Percentiles rank a stretch among this genome's conserved stretches.
phyloP scores from a whole-genome alignment of 2,113 vertebrate species.

The Cavia aperea region DNA sequence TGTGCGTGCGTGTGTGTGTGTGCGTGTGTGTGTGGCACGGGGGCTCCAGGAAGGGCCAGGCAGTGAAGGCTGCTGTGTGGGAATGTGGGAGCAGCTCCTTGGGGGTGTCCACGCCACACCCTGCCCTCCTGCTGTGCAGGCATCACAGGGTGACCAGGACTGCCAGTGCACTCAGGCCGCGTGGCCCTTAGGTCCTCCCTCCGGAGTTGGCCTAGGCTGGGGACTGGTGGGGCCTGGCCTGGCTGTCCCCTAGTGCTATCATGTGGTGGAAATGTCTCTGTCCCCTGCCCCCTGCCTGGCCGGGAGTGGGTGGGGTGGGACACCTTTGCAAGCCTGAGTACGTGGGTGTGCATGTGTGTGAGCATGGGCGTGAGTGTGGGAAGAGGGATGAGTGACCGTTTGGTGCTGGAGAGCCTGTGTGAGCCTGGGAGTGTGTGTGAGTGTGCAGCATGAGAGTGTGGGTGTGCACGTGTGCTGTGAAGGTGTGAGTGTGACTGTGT shows the following conservation, averaged over 20 bases:
- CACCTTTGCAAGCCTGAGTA: no score
- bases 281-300: neutral
- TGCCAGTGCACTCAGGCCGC: neutral
- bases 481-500: neutral
- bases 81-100: neutral
- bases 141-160: accelerated
- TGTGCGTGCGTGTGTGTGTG: no score
- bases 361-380: neutral
- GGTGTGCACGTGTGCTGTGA: neutral
- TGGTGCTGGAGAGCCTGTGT: neutral
- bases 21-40: neutral
- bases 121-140: neutral
- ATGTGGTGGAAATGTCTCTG: neutral
- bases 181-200: neutral
- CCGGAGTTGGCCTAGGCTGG: neutral
- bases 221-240: neutral
- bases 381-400: neutral
- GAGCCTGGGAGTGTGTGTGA: neutral
- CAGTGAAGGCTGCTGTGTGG: neutral
- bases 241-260: neutral
- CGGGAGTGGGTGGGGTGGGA: neutral
- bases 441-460: neutral
- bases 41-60: neutral
- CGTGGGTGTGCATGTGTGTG: no score
- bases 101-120: neutral